These are phyloP conservation scores for Indicator indicator DNA, from an alignment of 2,113 vertebrate genomes.

Conservation along the genomic window DNA sequence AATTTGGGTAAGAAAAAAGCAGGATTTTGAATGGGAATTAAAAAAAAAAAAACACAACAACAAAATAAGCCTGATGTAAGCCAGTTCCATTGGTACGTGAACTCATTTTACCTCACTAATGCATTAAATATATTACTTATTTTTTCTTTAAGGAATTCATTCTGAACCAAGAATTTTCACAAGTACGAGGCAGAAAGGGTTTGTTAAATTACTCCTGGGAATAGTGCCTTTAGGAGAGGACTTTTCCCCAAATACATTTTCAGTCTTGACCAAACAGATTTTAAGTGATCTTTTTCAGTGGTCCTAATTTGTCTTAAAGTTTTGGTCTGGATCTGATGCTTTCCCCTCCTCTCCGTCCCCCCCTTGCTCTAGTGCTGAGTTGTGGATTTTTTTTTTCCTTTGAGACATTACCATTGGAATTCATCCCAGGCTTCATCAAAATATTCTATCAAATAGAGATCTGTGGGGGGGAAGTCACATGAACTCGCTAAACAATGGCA, in stretches of 20 bases:
- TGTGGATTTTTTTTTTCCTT: background rate
- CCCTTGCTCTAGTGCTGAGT: background rate
- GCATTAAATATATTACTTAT: background rate
- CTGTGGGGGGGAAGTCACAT: background rate
- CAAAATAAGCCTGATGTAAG: background rate
- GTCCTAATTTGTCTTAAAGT: background rate
- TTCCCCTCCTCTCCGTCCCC: rapidly evolving
- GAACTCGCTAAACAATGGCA: background rate
- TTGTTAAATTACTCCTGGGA: background rate
- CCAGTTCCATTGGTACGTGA: background rate
- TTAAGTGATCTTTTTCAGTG: background rate
- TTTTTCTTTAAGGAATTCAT: background rate
- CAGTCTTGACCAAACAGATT: background rate
- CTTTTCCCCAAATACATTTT: background rate
- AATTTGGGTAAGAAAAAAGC: background rate
- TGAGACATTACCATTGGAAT: background rate
- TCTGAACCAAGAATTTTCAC: background rate
- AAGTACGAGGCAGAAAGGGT: background rate
- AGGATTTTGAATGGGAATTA: background rate
- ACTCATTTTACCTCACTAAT: background rate
- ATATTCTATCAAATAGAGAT: background rate
- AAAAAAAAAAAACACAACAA: background rate
- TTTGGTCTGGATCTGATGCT: background rate
- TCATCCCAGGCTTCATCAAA: background rate
- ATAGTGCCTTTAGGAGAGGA: background rate